Base-by-base conservation (phyloP, 2,888 invertebrate genomes). In the Lamellibrachia columna region DNA sequence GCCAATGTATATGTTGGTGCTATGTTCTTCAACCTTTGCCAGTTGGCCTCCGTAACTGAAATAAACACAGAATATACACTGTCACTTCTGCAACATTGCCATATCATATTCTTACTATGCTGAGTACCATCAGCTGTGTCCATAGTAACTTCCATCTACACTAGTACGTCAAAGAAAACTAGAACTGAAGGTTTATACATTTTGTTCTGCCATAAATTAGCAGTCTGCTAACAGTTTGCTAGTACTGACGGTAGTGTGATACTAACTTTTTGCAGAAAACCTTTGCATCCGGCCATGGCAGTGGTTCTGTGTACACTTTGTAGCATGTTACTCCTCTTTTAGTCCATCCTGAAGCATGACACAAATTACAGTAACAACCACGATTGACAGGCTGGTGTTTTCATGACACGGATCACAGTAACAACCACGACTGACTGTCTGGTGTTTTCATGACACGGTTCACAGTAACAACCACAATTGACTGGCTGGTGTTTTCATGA, bases 241-340 rank as follows among this genome's bases (percentile, higher is more conserved):
- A 55, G 75, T 75, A 2, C 22, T 75, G 75, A 75, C 75, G 6
- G 75, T 22, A 75, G n/a, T 15, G 15, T 75, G 75, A 22, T 75
- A 75, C 75, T 75, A 22, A 75, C 75, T 75, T 75, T 6, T 75
- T 75, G 75, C 75, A 75, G 75, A 22, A 15, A 75, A 75, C 75
- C 75, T 75, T 75, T 75, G 75, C 75, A 75, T 75, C 75, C n/a
- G 75, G 15, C 75, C 75, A 75, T 75, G 75, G n/a, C 75, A 75
- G 11, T 75, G 75, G 75, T 22, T 75, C 15, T 75, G 75, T 22
- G 22, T 75, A 75, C 75, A 75, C 75, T 3, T 75, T 75, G 75
- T 75, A 75, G n/a, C 75, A 75, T 75, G 75, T 75, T n/a, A 75
- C 75, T 75, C 75, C 75, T 75, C 75, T 75, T 22, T 6, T 11